These are phyloP conservation scores for Stichopus chloronotus DNA, from an alignment of 35 echinoderm and acorn worm species.

Conservation along the genomic window DNA sequence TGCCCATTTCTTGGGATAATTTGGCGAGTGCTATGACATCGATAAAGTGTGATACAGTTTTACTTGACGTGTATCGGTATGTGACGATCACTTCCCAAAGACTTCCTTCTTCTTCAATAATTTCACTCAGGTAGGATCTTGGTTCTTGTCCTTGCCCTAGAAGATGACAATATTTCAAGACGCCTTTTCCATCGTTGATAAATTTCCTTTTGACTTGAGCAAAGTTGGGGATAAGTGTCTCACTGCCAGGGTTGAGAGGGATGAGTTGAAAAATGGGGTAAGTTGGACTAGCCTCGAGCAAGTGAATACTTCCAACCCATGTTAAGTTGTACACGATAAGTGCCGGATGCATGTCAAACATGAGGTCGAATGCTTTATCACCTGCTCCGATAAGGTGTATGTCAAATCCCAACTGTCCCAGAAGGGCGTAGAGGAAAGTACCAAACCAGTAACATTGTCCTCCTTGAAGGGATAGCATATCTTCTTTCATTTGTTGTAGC, in stretches of 20 bases:
- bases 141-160: not conserved
- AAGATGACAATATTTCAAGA: not conserved
- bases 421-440: not conserved
- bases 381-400: not conserved
- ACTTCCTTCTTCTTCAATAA: not conserved
- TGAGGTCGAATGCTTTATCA: not conserved
- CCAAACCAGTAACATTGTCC: conserved; percentile 16
- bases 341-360: not conserved
- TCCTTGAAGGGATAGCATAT: conserved; percentile 19
- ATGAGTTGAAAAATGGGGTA: not conserved
- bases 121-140: not conserved
- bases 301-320: not conserved
- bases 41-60: not conserved
- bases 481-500: not conserved
- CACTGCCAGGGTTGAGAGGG: not conserved
- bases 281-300: not conserved
- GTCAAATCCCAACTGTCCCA: not conserved
- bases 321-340: not conserved
- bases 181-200: not conserved
- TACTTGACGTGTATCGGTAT: not conserved
- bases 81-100: not conserved
- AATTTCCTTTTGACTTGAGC: not conserved
- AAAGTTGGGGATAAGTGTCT: not conserved
- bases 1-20: not conserved
- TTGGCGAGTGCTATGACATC: not conserved